Evolutionary conservation across 2,888 invertebrate genomes (phyloP), one percentile per base, ranked within the genome.

Genomic region (Caenorhabditis sp.): DNA sequence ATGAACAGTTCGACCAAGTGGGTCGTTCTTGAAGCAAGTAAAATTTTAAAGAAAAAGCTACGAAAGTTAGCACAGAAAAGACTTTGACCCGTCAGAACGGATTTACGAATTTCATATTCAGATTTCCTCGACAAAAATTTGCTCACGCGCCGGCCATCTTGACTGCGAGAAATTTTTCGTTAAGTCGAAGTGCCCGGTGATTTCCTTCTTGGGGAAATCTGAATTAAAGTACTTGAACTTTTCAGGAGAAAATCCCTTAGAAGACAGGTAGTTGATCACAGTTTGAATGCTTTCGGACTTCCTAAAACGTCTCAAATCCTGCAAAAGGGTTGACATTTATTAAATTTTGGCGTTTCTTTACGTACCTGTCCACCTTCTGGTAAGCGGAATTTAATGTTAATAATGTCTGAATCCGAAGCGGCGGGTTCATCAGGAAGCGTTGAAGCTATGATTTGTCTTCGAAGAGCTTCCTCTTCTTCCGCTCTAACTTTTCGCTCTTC

Each of bases 81-180:
- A 32, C 32, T 4, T 32, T 32, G 4, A 32, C 32, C 32, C 32
- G 32, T 9, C 9, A 32, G 9, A 32, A 32, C 32, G 32, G 32
- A 32, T 6, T 6, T 6, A 32, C 9, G 4, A 32, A 9, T 32
- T 32, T 9, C 4, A 32, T 9, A 32, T 81, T 95, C 95, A 96
- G 95, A 96, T 95, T 93, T 96, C 96, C 93, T 97, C 97, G 89
- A 97, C 94, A 94, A 96, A 96, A 88, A 97, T 94, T 87, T 97
- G 97, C 94, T 97, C 97, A 94, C 97, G 97, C 68, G 96, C 95
- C 93, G 94, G 96, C 90, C 97, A 94, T 92, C 96, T 96, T 88
- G 97, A 93, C 88, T 95, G 95, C 92, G 95, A 94, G 88, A 98
- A 93, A 82, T 96, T 95, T 92, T 95, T 94, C 90, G 93, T 94